phyloP scores from a whole-genome alignment of 2,888 invertebrate genomes.

The Lobophora halterata region DNA sequence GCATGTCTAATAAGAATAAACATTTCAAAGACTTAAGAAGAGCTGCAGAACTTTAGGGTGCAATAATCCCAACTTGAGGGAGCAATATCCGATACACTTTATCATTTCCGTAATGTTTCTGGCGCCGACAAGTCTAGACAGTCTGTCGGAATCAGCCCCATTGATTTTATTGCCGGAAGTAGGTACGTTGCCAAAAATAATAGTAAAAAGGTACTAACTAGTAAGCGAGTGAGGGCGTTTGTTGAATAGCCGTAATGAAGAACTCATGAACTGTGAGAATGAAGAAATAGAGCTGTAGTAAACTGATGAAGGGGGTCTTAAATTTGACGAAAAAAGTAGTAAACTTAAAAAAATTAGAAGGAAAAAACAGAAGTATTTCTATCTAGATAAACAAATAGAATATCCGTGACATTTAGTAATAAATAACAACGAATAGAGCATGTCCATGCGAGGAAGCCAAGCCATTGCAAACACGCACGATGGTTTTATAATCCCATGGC shows the following conservation, averaged over 20 bases:
- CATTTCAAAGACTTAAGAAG: too few species aligned
- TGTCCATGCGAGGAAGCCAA: constrained; percentile 8
- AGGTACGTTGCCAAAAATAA: constrained; percentile 10
- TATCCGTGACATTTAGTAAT: constrained; percentile 3
- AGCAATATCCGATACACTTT: constrained; percentile 13
- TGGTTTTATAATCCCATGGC: constrained; percentile 25
- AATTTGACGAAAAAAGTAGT: too few species aligned
- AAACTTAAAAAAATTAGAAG: too few species aligned
- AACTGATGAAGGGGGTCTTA: too few species aligned
- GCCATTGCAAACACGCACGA: constrained; percentile 14
- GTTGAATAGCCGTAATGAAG: too few species aligned
- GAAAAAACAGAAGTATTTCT: too few species aligned
- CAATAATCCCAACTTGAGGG: neutral
- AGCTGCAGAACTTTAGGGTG: too few species aligned
- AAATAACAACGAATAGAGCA: too few species aligned
- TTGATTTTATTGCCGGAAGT: constrained; percentile 13
- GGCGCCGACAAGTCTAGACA: constrained; percentile 26
- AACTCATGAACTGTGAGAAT: too few species aligned
- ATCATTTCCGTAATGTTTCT: constrained; percentile 5
- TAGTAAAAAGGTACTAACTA: constrained; percentile 14
- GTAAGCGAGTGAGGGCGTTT: too few species aligned
- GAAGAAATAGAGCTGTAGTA: too few species aligned
- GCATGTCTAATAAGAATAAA: too few species aligned
- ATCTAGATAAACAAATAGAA: neutral
- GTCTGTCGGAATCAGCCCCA: constrained; percentile 19